A percentile compares a stretch with the other conserved stretches of the same genome.
These are phyloP conservation scores for Lepisosteus oculatus DNA, from an alignment of 2,113 vertebrate species.

Conservation along the genomic window DNA sequence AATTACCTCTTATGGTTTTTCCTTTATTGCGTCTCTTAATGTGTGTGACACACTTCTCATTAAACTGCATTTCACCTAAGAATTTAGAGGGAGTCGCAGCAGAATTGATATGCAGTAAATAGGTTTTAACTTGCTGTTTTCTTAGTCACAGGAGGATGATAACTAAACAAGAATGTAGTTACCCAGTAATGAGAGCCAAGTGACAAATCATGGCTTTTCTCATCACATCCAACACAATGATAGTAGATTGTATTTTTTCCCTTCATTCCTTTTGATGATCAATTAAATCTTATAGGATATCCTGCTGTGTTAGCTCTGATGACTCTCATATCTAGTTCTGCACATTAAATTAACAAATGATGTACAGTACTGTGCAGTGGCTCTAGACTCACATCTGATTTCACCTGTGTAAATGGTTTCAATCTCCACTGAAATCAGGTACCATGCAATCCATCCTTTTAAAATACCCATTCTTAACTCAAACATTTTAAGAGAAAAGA, in stretches of 20 bases:
- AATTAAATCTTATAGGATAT: slow-evolving; percentile 67
- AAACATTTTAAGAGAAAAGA: too few species aligned
- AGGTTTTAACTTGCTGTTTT: slow-evolving; percentile 50
- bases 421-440: too few species aligned
- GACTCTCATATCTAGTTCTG: slow-evolving; percentile 62
- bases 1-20: slow-evolving; percentile 11
- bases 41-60: slow-evolving; percentile 15
- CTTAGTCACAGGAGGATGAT: slow-evolving; percentile 68
- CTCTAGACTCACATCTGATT: too few species aligned
- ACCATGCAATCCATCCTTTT: too few species aligned
- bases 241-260: slow-evolving; percentile 54
- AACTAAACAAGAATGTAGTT: slow-evolving; percentile 71
- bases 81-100: slow-evolving; percentile 13
- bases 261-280: slow-evolving; percentile 67
- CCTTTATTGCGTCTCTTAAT: slow-evolving; percentile 23
- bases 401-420: too few species aligned
- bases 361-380: slow-evolving; percentile 20
- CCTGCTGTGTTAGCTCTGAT: slow-evolving; percentile 58
- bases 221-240: slow-evolving; percentile 56
- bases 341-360: slow-evolving; percentile 57
- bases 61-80: slow-evolving; percentile 21
- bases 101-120: slow-evolving; percentile 39
- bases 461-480: too few species aligned
- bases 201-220: slow-evolving; percentile 58
- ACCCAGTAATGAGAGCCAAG: slow-evolving; percentile 65